Conservation (phyloP, 2,797 vertebrate species). For the Mus minutoides region DNA sequence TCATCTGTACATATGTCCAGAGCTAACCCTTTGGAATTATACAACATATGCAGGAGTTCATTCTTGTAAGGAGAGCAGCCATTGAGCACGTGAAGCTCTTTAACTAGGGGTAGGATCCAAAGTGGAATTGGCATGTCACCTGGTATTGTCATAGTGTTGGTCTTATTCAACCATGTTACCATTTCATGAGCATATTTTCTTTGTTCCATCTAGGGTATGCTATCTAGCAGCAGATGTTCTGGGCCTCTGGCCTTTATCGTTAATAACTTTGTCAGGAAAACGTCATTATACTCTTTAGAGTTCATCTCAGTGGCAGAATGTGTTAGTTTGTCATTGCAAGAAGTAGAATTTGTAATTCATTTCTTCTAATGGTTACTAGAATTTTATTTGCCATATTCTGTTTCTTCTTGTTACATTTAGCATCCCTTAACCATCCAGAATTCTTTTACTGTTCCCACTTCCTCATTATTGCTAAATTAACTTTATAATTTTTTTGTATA, state of each 20-base stretch:
- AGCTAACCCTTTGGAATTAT: background rate
- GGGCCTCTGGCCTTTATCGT: background rate
- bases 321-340: background rate
- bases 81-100: background rate
- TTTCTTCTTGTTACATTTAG: slow-evolving; percentile 15
- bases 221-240: background rate
- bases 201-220: background rate
- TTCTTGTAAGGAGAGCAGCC: background rate
- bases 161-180: background rate
- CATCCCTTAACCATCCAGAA: slow-evolving; percentile 5
- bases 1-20: background rate
- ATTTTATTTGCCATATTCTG: background rate
- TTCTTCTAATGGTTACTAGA: background rate
- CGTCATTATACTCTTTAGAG: background rate
- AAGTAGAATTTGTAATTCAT: background rate
- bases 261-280: slow-evolving; percentile 30
- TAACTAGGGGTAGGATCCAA: background rate
- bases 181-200: background rate
- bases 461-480: slow-evolving; percentile 20
- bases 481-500: background rate
- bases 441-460: slow-evolving; percentile 11
- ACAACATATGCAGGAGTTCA: background rate
- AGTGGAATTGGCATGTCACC: background rate
- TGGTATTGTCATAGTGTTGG: background rate
- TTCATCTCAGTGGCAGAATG: background rate